These are phyloP conservation scores for Aleiodes alternator DNA, from an alignment of 2,888 invertebrate genomes.

Conservation along the genomic window DNA sequence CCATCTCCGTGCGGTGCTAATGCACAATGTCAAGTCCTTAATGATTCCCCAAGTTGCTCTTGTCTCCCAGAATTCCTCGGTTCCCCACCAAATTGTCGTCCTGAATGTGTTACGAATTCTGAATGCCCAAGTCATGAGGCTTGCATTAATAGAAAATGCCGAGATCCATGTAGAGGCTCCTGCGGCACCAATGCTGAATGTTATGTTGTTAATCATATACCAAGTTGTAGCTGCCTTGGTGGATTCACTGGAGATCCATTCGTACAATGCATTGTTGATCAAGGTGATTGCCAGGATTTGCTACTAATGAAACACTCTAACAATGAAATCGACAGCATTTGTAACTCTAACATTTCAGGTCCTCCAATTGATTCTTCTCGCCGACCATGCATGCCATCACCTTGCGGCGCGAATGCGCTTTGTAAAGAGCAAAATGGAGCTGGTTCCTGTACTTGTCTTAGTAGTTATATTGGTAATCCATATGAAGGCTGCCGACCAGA, in stretches of 20 bases:
- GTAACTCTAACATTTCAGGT: constrained; percentile 47
- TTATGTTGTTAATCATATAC: constrained; percentile 85
- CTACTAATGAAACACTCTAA: constrained; percentile 29
- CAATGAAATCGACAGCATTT: constrained; percentile 57
- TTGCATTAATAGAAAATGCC: constrained; percentile 74
- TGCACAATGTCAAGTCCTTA: constrained; percentile 74
- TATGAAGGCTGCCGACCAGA: constrained; percentile 77
- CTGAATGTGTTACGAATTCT: constrained; percentile 76
- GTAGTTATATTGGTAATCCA: constrained; percentile 84
- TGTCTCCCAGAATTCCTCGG: constrained; percentile 74
- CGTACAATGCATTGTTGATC: constrained; percentile 77
- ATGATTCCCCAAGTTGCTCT: constrained; percentile 73
- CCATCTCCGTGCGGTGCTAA: constrained; percentile 78
- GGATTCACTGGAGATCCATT: constrained; percentile 88
- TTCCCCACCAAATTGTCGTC: constrained; percentile 75
- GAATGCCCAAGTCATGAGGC: constrained; percentile 75
- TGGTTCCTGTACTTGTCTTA: constrained; percentile 86
- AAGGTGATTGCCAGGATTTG: constrained; percentile 69
- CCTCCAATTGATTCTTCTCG: constrained; percentile 62
- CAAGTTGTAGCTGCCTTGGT: constrained; percentile 82
- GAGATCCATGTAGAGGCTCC: constrained; percentile 75
- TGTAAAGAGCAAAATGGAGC: constrained; percentile 84
- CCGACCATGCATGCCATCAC: constrained; percentile 83
- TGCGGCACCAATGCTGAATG: constrained; percentile 79
- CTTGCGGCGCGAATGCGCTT: constrained; percentile 86